These are phyloP conservation scores for Propithecus perrieri DNA, from an alignment of 2,797 vertebrate species.

Conservation along the genomic window DNA sequence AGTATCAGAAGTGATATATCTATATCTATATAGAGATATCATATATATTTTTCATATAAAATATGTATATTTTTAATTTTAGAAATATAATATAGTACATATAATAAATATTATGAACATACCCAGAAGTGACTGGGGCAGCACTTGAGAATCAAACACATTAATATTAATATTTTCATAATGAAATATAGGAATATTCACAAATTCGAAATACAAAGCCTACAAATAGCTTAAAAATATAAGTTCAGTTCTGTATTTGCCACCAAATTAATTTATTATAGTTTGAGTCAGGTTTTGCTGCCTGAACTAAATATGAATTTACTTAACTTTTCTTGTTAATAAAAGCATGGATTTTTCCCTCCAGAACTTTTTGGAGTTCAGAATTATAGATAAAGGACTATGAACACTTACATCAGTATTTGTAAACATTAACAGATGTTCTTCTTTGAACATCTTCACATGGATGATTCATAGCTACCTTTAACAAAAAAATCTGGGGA, in stretches of 20 bases:
- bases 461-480: not conserved
- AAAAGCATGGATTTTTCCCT: not conserved
- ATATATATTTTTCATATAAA: not conserved
- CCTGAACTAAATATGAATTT: not conserved
- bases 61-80: not conserved
- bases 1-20: not conserved
- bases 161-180: not conserved
- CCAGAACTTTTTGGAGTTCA: not conserved
- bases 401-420: not conserved
- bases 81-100: not conserved
- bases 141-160: not conserved
- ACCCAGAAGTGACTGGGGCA: not conserved
- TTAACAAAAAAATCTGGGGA: not conserved
- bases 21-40: not conserved
- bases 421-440: not conserved
- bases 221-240: not conserved
- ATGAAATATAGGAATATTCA: not conserved
- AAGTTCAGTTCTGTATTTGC: constrained; percentile 3
- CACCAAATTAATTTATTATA: not conserved
- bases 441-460: not conserved
- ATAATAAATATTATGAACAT: not conserved
- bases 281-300: constrained; percentile 33
- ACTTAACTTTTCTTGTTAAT: not conserved
- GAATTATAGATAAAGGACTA: not conserved
- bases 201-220: not conserved